phyloP scores from a whole-genome alignment of 2,113 vertebrate genomes.

The Casuarius casuarius region DNA sequence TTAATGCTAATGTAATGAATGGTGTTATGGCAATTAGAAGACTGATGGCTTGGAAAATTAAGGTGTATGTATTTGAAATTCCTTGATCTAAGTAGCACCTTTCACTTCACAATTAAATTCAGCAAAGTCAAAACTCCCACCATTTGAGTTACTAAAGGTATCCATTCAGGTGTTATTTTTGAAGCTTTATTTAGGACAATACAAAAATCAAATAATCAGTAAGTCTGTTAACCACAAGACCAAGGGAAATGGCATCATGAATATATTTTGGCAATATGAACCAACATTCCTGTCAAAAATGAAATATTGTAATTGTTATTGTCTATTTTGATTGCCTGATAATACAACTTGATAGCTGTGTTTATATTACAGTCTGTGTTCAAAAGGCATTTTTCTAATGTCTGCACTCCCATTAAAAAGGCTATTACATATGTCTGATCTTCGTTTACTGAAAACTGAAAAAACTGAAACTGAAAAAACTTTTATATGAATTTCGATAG shows the following conservation, averaged over 20 bases:
- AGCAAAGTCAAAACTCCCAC: not conserved
- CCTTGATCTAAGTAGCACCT: slow-evolving; percentile 55
- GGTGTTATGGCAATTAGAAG: slow-evolving; percentile 78
- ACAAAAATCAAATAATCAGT: not conserved
- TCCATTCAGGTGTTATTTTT: not conserved
- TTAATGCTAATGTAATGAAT: slow-evolving; percentile 80
- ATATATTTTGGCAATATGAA: not conserved
- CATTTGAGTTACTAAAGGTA: not conserved
- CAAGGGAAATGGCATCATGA: not conserved
- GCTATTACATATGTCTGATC: not conserved
- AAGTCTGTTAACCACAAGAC: not conserved
- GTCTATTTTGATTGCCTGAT: not conserved
- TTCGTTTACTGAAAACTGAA: not conserved
- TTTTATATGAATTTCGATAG: not conserved
- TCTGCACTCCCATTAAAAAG: not conserved
- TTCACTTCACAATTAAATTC: not conserved
- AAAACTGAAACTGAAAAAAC: not conserved
- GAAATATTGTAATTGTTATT: not conserved
- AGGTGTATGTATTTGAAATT: slow-evolving; percentile 66
- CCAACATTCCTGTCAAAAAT: not conserved
- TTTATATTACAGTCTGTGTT: not conserved
- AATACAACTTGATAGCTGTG: not conserved
- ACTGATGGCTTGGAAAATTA: slow-evolving; percentile 78
- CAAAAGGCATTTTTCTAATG: not conserved
- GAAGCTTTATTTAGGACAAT: not conserved